These are phyloP conservation scores for Podarcis muralis DNA, from an alignment of 2,113 vertebrate species.

Conservation along the genomic window DNA sequence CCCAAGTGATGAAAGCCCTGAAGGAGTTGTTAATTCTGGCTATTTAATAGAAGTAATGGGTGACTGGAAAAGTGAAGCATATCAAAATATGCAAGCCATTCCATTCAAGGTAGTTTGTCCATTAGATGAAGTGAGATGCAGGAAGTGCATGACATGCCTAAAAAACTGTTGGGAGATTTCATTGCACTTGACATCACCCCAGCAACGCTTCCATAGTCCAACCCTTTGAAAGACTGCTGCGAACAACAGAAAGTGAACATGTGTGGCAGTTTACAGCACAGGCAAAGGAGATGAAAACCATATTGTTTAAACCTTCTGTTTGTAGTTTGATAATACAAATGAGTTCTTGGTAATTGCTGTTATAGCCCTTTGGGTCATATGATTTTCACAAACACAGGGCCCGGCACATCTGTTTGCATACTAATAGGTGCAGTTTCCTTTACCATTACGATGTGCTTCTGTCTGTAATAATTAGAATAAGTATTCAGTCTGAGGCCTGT, in stretches of 20 bases:
- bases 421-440: background rate
- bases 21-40: conserved; percentile 51
- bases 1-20: conserved; percentile 41
- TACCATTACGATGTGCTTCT: background rate
- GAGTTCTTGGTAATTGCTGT: background rate
- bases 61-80: conserved; percentile 16
- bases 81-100: conserved; percentile 39
- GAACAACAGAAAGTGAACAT: background rate
- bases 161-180: background rate
- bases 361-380: background rate
- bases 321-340: background rate
- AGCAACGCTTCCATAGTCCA: background rate
- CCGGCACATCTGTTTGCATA: background rate
- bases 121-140: background rate
- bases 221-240: background rate
- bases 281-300: background rate
- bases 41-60: conserved; percentile 57
- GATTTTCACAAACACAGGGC: background rate
- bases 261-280: background rate
- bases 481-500: background rate
- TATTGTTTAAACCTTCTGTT: background rate
- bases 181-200: background rate
- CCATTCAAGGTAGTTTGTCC: background rate
- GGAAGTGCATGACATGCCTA: background rate
- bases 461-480: background rate